These are phyloP conservation scores for Nomada fucata DNA, from an alignment of 2,888 invertebrate species.

Conservation along the genomic window DNA sequence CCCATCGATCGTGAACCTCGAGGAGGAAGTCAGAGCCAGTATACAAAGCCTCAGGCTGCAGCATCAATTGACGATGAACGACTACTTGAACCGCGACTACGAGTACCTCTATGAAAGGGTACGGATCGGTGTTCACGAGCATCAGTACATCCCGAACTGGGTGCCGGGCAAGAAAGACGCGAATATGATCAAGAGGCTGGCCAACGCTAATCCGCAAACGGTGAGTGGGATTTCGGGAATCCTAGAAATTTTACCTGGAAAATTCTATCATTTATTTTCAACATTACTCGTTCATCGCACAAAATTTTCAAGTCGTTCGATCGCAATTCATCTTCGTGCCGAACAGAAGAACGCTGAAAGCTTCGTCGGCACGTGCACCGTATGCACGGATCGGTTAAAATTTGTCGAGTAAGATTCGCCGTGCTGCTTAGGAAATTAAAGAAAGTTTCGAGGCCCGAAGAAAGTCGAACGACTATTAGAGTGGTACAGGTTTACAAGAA, in stretches of 20 bases:
- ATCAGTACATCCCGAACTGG: conserved; percentile 83
- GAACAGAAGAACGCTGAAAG: neutral
- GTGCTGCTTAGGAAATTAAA: neutral
- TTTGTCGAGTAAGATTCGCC: neutral
- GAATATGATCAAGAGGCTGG: conserved; percentile 69
- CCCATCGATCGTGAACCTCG: conserved; percentile 49
- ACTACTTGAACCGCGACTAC: conserved; percentile 80
- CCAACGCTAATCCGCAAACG: conserved; percentile 64
- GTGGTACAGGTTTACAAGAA: neutral
- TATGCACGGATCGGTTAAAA: too few relatives aligned
- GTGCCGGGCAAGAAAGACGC: conserved; percentile 81
- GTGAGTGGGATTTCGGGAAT: conserved; percentile 63
- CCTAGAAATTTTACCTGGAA: too few relatives aligned
- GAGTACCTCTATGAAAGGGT: conserved; percentile 81
- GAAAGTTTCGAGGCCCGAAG: neutral
- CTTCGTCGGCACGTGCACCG: too few relatives aligned
- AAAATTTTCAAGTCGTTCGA: neutral
- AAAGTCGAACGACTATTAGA: neutral
- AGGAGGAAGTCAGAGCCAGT: conserved; percentile 68
- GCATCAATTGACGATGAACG: conserved; percentile 77
- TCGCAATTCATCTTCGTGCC: neutral
- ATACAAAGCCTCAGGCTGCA: conserved; percentile 77
- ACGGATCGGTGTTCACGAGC: conserved; percentile 78
- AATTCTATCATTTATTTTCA: too few relatives aligned
- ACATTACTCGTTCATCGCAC: too few relatives aligned